Base-by-base conservation (phyloP, 2,113 vertebrate genomes). In the Tapirus terrestris region DNA sequence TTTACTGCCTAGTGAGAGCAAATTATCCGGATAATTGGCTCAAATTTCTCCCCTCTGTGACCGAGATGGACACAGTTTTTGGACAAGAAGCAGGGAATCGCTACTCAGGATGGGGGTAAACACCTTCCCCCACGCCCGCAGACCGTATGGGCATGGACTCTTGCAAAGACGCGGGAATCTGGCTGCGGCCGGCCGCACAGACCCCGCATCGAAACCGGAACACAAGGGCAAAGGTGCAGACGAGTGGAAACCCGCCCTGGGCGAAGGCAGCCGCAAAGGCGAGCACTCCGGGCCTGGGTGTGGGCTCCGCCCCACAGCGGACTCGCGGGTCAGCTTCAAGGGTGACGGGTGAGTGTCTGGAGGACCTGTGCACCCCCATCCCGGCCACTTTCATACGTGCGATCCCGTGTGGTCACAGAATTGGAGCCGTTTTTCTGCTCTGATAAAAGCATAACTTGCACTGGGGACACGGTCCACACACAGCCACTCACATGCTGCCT, bases 11-110 rank as follows among this genome's bases (percentile, higher is more conserved):
- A 90, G 68, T 97, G 96, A 97, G 97, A 96, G 75, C 83, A 96
- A 98, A 98, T 96, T 98, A 96, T 97, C 95, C 56, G 65, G 80
- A 96, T 97, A 97, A 98, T 97, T 97, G 95, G 92, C 91, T 96
- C 95, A 95, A 87, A 97, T 96, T 65, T 97, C 76, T 94, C 39
- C 95, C 68, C 68, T 94, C 60, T 53, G 80, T 92, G 96, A 65
- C 75, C 10, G 45, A 58, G 36, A 6, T 87, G 94, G 81, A 88
- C 72, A n/a, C 39, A 27, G 31, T 87, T 75, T 96, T 95, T 77
- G 70, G 87, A 96, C 11, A 48, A 92, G 75, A 92, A 94, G 33
- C 61, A 36, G 61, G 72, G 29, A 81, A 31, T 94, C 65, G 12
- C 79, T 84, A 25, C 96, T 89, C 68, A 36, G 92, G 75, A 95